These are phyloP conservation scores for Myotis findleyi DNA, from an alignment of 2,797 vertebrate species.

Conservation along the genomic window DNA sequence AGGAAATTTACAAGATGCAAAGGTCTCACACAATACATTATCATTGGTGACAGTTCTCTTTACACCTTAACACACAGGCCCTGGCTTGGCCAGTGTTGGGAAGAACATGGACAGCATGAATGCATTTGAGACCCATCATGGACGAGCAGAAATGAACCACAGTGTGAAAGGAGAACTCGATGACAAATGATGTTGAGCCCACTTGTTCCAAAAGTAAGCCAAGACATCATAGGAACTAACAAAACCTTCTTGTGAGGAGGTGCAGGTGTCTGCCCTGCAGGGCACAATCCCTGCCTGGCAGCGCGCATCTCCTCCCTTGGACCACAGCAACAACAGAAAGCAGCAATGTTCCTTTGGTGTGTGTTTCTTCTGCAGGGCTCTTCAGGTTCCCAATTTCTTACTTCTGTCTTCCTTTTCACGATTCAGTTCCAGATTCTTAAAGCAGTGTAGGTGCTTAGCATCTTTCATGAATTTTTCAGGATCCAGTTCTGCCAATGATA, in stretches of 20 bases:
- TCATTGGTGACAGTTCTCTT: slow-evolving; percentile 20
- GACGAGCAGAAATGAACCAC: slow-evolving; percentile 74
- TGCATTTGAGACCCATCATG: slow-evolving; percentile 43
- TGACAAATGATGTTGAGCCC: slow-evolving; percentile 68
- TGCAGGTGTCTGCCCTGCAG: slow-evolving; percentile 21
- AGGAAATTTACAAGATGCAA: slow-evolving; percentile 85
- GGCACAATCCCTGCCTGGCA: slow-evolving; percentile 31
- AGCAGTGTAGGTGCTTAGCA: slow-evolving; percentile 68
- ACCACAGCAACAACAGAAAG: slow-evolving; percentile 78
- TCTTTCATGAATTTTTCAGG: slow-evolving; percentile 76
- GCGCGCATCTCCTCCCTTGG: slow-evolving; percentile 71
- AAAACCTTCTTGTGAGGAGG: slow-evolving; percentile 20
- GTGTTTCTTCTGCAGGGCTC: slow-evolving; percentile 70
- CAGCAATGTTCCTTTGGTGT: slow-evolving; percentile 81
- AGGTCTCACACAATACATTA: slow-evolving; percentile 76
- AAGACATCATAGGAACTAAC: slow-evolving; percentile 74
- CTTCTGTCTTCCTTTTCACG: slow-evolving; percentile 73
- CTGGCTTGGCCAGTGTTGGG: neutral
- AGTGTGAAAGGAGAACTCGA: slow-evolving; percentile 63
- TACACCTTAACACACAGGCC: neutral
- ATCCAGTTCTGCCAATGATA: slow-evolving; percentile 78
- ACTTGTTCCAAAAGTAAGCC: slow-evolving; percentile 80
- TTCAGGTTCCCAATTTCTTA: slow-evolving; percentile 71
- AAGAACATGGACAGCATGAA: slow-evolving; percentile 61
- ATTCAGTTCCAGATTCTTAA: slow-evolving; percentile 74